Base-by-base conservation (phyloP, 2,888 invertebrate species). In the Drosophila neoperkinsi region DNA sequence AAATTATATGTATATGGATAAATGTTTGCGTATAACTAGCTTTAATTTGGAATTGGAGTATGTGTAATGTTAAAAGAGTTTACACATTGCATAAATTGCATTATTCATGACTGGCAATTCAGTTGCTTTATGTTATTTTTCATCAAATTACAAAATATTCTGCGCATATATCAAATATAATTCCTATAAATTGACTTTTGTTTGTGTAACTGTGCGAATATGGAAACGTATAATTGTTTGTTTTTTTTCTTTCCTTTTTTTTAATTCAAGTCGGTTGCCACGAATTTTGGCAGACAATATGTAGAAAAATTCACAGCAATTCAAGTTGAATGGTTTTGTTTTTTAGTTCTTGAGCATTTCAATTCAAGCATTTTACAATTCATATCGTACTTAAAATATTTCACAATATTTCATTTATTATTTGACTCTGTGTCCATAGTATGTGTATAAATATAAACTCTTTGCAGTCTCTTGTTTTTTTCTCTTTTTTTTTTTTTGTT, bases 1-100 rank as follows among this genome's bases (percentile, higher is more conserved):
- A 51, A 18, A 51, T 36, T 64, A 69, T 25, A 56, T 62, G 66
- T 30, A 41, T 30, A 57, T 43, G 31, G 3, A 68, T 21, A 69
- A 59, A 51, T 67, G 60, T 55, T 56, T 60, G 52, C 57, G 33
- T 41, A 16, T 36, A 56, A 43, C 34, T 83, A 77, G n/a, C 70
- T 64, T 58, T 71, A 57, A 80, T 86, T 81, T 86, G 84, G 89
- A 88, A 86, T 88, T 71, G 67, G 76, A 88, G 78, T 73, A 59
- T 60, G 71, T 21, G 58, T 60, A 59, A 51, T 55, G 34, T 63
- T 49, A 51, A 63, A 68, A 53, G 36, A 66, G 55, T 67, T 68
- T 64, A 56, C 49, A 58, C 60, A 67, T 49, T 61, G 65, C 50
- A 56, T 59, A 60, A 72, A 85, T 72, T 88, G 70, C 69, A 71